Conservation (phyloP, 35 echinoderm and acorn worm species). For the Diadema setosum region DNA sequence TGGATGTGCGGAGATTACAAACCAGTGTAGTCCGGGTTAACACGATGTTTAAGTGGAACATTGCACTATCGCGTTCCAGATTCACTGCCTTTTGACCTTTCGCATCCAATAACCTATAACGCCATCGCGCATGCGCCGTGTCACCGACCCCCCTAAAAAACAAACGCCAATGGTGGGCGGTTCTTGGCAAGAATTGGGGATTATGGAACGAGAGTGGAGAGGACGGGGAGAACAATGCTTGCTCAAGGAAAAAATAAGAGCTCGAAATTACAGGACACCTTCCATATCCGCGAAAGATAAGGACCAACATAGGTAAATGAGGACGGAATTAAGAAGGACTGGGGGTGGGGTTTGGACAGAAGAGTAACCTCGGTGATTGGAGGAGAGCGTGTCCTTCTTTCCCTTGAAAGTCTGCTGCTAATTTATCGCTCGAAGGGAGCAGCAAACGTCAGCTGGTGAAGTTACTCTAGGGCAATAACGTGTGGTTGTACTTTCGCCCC, state of each 20-base stretch:
- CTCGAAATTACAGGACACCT: slow-evolving; percentile 6
- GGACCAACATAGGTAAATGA: not conserved
- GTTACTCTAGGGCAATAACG: slow-evolving; percentile 3
- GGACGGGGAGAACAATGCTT: too few species aligned
- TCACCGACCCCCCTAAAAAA: not conserved
- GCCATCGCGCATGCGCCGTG: not conserved
- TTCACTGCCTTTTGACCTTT: not conserved
- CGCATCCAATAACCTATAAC: not conserved
- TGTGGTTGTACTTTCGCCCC: not conserved
- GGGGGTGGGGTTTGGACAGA: not conserved
- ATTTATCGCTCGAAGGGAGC: slow-evolving; percentile 14
- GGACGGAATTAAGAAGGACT: not conserved
- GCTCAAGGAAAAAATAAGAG: too few species aligned
- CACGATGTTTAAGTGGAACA: not conserved
- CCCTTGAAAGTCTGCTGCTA: not conserved
- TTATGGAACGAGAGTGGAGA: too few species aligned
- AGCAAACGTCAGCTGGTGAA: not conserved
- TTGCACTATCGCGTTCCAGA: not conserved
- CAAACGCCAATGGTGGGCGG: too few species aligned
- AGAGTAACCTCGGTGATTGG: too few species aligned
- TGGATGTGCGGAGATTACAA: too few species aligned
- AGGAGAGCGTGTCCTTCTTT: not conserved
- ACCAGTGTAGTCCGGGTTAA: too few species aligned
- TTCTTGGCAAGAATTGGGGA: too few species aligned
- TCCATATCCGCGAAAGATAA: not conserved